Conservation (phyloP, 2,888 invertebrate species). For the Cerastis leucographa region DNA sequence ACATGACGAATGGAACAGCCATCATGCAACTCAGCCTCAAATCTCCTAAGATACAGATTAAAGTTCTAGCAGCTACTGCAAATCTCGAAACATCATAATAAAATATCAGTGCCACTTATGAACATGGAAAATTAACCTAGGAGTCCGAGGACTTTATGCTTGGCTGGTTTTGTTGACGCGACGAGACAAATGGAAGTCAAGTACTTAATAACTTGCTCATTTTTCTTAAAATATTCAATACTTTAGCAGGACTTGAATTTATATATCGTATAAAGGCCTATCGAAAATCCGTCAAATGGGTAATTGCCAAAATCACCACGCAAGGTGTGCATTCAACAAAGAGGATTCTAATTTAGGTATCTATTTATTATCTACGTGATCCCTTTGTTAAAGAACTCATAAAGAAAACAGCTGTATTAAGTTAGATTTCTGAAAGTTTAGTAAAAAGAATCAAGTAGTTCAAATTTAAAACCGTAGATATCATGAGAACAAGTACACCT, state of each 20-base stretch:
- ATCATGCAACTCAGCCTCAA: too few species aligned
- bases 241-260: not conserved
- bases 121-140: slow-evolving; percentile 9
- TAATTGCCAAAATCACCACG: not conserved
- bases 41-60: not conserved
- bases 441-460: not conserved
- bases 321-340: not conserved
- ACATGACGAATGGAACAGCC: too few species aligned
- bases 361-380: not conserved
- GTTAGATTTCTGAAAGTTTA: not conserved
- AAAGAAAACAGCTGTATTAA: too few species aligned
- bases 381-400: not conserved
- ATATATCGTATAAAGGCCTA: not conserved
- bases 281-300: not conserved
- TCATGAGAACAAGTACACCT: not conserved
- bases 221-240: not conserved
- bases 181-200: not conserved
- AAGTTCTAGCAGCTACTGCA: not conserved
- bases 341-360: not conserved
- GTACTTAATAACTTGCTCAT: not conserved
- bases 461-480: not conserved
- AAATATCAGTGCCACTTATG: not conserved
- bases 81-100: not conserved
- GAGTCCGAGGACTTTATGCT: slow-evolving; percentile 3
- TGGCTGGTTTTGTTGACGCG: slow-evolving; percentile 6